These are phyloP conservation scores for Pterocles gutturalis DNA, from an alignment of 2,113 vertebrate species.

Conservation along the genomic window DNA sequence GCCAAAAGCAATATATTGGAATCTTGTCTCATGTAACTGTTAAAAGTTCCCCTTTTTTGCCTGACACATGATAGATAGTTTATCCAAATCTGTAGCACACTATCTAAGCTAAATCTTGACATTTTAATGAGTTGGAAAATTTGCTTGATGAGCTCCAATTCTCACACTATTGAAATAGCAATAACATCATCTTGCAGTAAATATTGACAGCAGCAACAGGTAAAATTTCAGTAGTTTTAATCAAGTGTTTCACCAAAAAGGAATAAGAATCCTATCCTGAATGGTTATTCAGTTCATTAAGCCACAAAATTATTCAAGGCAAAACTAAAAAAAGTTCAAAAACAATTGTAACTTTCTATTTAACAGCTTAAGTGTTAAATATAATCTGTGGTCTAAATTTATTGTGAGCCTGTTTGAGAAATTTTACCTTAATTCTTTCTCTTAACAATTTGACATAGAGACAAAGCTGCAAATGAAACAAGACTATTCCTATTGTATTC, in stretches of 20 bases:
- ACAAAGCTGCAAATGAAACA: not conserved
- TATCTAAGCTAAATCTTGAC: not conserved
- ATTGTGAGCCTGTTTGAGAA: fast-evolving
- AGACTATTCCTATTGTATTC: not conserved
- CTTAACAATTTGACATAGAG: not conserved
- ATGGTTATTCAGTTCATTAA: not conserved
- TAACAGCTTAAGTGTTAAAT: not conserved
- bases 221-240: not conserved
- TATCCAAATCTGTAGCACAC: not conserved
- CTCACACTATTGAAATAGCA: not conserved
- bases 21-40: not conserved
- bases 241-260: not conserved
- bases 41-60: not conserved
- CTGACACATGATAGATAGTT: not conserved
- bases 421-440: not conserved
- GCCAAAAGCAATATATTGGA: not conserved
- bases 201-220: not conserved
- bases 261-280: not conserved
- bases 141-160: not conserved
- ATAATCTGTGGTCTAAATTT: not conserved
- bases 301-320: not conserved
- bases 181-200: not conserved
- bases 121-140: not conserved
- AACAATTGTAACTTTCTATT: not conserved
- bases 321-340: not conserved